Conservation (phyloP, 2,888 invertebrate species). For the Gibbula magus region DNA sequence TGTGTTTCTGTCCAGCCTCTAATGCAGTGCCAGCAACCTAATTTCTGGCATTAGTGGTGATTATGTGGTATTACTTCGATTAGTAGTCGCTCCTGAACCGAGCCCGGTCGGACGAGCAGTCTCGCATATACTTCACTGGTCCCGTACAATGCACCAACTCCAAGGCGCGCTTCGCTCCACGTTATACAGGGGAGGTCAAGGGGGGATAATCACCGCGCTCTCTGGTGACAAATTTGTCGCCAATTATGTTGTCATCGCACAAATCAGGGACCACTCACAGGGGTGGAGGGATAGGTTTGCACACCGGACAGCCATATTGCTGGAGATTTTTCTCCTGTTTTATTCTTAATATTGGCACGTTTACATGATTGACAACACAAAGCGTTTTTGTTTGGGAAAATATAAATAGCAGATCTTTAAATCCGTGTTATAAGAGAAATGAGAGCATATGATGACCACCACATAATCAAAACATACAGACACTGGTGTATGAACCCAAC, state of each 20-base stretch:
- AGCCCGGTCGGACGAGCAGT: not conserved
- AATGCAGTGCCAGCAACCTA: constrained; percentile 35
- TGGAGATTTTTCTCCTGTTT: too few species aligned
- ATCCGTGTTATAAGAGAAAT: too few species aligned
- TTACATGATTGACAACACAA: too few species aligned
- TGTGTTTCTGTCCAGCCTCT: constrained; percentile 29
- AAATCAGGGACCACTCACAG: too few species aligned
- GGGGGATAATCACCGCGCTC: not conserved
- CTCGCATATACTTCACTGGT: not conserved
- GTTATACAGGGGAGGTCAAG: not conserved
- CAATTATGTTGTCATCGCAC: not conserved
- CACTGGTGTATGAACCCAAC: too few species aligned
- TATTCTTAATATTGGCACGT: too few species aligned
- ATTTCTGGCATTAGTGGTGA: constrained; percentile 35
- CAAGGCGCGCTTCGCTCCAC: not conserved
- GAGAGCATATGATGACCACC: too few species aligned
- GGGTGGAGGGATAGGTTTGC: too few species aligned
- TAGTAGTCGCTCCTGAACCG: not conserved
- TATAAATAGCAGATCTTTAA: too few species aligned
- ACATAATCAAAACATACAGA: too few species aligned
- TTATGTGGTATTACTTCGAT: constrained; percentile 37
- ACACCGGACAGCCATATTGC: too few species aligned
- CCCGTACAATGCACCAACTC: not conserved
- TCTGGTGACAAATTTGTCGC: not conserved
- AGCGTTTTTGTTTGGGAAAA: too few species aligned